Evolutionary conservation across 2,888 invertebrate genomes (phyloP), one percentile per base, ranked within the genome.

Genomic region (Trissolcus brochymenae): DNA sequence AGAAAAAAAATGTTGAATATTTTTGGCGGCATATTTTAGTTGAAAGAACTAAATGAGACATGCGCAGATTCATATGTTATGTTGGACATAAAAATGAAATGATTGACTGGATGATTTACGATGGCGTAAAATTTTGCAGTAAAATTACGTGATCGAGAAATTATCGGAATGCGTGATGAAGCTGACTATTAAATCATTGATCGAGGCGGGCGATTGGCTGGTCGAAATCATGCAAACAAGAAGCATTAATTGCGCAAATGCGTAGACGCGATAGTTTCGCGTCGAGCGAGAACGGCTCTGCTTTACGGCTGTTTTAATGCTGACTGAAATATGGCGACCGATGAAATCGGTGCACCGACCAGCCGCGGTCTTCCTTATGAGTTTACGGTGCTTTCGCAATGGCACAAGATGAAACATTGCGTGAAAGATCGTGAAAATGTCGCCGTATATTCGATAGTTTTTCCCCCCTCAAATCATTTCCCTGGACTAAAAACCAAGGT

Each of bases 241-340:
- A 35, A 4, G 64, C 67, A 67, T 64, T 67, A 73, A 77, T 68
- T 77, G 73, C 60, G 53, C 64, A 21, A 70, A 71, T 61, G 70
- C 64, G 60, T 46, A 62, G 60, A 60, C 46, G 68, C 60, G 60
- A 49, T 54, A 68, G 60, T 57, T 56, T 11, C 14, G 61, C 43
- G 29, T 25, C 55, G 16, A 55, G 56, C 55, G 66, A 49, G 50
- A 68, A 70, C 74, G 71, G 66, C 59, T 51, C 70, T 64, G 76
- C 76, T 82, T 82, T 80, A 82, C 81, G 81, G 77, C 75, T 79
- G 79, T 76, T 79, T 82, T 82, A 81, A 81, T 78, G 80, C 61
- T 66, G 80, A 80, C 80, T 80, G 80, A 81, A 81, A 79, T 82
- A 81, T 79, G 79, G 79, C 64, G 80, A 73, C 78, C 78, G 82